A percentile compares a stretch with the other conserved stretches of the same genome.
These are phyloP conservation scores for Coecobrya sp. DNA, from an alignment of 2,888 invertebrate species.

Conservation along the genomic window DNA sequence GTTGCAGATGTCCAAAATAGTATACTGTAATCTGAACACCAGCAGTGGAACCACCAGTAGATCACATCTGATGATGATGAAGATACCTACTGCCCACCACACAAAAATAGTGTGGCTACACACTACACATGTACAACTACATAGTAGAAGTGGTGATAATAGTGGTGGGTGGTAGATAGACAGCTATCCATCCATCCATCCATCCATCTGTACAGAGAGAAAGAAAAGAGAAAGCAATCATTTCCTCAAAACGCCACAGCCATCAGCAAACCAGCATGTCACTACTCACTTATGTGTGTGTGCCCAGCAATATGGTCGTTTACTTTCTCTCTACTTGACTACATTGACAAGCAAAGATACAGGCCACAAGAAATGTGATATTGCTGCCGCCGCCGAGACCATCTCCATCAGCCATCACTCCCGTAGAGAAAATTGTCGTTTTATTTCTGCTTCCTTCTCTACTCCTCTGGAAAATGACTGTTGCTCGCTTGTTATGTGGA, in stretches of 20 bases:
- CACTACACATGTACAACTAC: no score
- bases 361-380: slow-evolving; percentile 40
- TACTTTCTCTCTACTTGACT: neutral
- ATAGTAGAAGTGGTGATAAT: neutral
- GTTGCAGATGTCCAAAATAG: no score
- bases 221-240: slow-evolving; percentile 54
- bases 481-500: neutral
- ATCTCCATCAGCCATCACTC: neutral
- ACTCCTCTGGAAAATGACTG: neutral
- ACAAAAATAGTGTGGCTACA: no score
- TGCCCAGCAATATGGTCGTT: slow-evolving; percentile 6
- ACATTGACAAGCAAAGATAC: slow-evolving; percentile 15
- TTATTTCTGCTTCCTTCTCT: neutral
- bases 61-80: no score
- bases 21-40: no score
- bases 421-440: neutral
- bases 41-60: no score
- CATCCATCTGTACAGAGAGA: neutral
- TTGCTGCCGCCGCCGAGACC: neutral
- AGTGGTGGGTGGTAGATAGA: neutral
- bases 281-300: no score
- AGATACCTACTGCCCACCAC: neutral
- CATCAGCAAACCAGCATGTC: neutral
- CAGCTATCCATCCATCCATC: neutral
- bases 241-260: no score